These are phyloP conservation scores for Pyrochroa serraticornis DNA, from an alignment of 2,888 invertebrate species.

Conservation along the genomic window DNA sequence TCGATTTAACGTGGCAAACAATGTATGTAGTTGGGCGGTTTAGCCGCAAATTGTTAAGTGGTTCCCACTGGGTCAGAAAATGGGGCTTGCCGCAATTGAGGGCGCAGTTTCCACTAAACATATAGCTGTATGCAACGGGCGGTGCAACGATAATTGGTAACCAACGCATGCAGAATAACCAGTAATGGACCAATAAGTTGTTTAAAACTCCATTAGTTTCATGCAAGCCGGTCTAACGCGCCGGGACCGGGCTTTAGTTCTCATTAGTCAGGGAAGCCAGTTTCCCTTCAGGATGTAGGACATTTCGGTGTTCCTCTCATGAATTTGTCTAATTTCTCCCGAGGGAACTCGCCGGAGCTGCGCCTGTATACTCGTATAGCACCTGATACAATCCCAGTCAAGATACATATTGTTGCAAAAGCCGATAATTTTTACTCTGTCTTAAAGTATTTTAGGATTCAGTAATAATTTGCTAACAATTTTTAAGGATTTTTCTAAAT, in stretches of 20 bases:
- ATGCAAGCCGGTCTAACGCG: conserved; percentile 15
- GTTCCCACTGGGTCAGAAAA: conserved; percentile 46
- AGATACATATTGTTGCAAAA: neutral
- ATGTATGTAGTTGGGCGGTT: conserved; percentile 40
- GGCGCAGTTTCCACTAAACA: conserved; percentile 40
- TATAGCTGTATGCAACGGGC: conserved; percentile 24
- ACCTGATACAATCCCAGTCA: conserved; percentile 21
- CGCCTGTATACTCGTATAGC: conserved; percentile 11
- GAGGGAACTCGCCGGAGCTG: conserved; percentile 16
- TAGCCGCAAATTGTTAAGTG: conserved; percentile 47
- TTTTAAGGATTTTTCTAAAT: no score
- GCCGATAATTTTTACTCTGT: no score
- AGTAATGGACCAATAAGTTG: conserved; percentile 39
- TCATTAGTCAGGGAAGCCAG: conserved; percentile 27
- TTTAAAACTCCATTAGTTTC: conserved; percentile 36
- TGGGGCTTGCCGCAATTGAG: conserved; percentile 39
- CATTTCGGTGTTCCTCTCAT: conserved; percentile 31
- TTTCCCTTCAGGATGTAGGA: conserved; percentile 27
- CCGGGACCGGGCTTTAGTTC: conserved; percentile 29
- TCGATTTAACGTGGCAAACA: conserved; percentile 39
- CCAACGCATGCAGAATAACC: conserved; percentile 35
- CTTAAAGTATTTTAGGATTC: no score
- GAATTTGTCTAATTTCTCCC: conserved; percentile 32
- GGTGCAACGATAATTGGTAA: conserved; percentile 35
- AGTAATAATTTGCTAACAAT: no score